Percentiles rank a stretch among this genome's conserved stretches.
Evolutionary conservation across 2,888 invertebrate species (phyloP).

Genomic region (Cephus nigrinus): DNA sequence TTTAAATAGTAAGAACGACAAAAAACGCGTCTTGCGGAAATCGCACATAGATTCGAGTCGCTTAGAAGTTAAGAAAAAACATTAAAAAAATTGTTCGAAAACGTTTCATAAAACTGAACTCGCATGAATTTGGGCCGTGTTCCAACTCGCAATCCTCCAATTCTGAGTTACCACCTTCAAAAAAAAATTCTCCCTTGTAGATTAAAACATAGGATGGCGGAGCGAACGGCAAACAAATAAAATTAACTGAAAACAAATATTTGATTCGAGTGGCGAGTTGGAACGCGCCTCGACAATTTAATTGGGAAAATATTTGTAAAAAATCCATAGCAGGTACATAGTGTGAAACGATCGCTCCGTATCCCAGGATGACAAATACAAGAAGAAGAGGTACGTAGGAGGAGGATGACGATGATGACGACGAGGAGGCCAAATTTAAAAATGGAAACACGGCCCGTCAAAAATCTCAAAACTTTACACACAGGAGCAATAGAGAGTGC

Average conservation of each 20-base stretch:
- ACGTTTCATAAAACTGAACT: neutral
- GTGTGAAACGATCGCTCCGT: neutral
- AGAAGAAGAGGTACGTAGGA: constrained; percentile 16
- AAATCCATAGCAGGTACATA: neutral
- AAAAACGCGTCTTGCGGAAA: neutral
- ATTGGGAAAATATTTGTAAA: neutral
- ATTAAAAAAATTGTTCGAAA: neutral
- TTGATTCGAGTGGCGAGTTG: constrained; percentile 34
- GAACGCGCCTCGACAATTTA: constrained; percentile 34
- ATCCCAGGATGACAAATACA: neutral
- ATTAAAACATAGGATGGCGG: neutral
- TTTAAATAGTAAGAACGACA: neutral
- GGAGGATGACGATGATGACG: constrained; percentile 27
- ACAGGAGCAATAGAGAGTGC: neutral
- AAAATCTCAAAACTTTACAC: neutral
- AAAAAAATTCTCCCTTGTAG: neutral
- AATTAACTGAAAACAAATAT: constrained; percentile 3
- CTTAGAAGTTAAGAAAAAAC: neutral
- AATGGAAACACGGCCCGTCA: neutral
- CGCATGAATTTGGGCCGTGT: constrained; percentile 38
- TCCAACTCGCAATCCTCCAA: constrained; percentile 42
- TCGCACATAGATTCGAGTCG: neutral
- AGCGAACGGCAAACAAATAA: constrained; percentile 4
- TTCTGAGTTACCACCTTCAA: neutral
- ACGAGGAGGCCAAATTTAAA: neutral